Base-by-base conservation (phyloP, 2,888 invertebrate genomes). In the Campopleginae sp. region DNA sequence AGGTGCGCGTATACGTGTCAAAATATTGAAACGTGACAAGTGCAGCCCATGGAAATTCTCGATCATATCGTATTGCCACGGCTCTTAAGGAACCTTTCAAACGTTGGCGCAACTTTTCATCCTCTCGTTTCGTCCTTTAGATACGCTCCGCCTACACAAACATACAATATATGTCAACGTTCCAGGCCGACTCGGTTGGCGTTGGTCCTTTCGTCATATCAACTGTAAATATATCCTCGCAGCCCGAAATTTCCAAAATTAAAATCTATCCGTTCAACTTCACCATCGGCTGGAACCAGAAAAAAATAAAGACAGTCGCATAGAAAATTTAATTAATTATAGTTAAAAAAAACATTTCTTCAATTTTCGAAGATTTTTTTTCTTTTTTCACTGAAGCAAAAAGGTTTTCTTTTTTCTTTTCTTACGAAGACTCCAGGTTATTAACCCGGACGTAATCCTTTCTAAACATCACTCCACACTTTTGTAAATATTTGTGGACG, bases 81-180 rank as follows among this genome's bases (percentile, higher is more conserved):
- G 65, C 58, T 79, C 78, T 58, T 80, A 78, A 79, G 79, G 76
- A 70, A 68, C 82, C 81, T 74, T 81, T 85, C 44, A 61, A 75
- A 68, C 72, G 23, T 51, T 75, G 46, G 78, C 75, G 70, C 42
- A 42, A 86, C 82, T 80, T 80, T 66, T 70, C 46, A 54, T 75
- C 65, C 80, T 75, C 82, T 71, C 71, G 68, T 80, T 75, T 76
- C 58, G 66, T 74, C 74, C 44, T 68, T 83, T 86, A 27, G 86
- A 77, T 70, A 80, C 83, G 86, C 82, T 74, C 80, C 83, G 86
- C 86, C 86, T 75, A 77, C 86, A n/a, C 38, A 70, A 58, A 33
- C 10, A 75, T 65, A 80, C 27, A 65, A 27, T 68, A 44, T 27
- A 31, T 75, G 38, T 46, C 63, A 78, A 58, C 61, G 74, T 51